These are phyloP conservation scores for Stichodactyla helianthus DNA, from an alignment of 64 coral and sea anemone species.

Conservation along the genomic window DNA sequence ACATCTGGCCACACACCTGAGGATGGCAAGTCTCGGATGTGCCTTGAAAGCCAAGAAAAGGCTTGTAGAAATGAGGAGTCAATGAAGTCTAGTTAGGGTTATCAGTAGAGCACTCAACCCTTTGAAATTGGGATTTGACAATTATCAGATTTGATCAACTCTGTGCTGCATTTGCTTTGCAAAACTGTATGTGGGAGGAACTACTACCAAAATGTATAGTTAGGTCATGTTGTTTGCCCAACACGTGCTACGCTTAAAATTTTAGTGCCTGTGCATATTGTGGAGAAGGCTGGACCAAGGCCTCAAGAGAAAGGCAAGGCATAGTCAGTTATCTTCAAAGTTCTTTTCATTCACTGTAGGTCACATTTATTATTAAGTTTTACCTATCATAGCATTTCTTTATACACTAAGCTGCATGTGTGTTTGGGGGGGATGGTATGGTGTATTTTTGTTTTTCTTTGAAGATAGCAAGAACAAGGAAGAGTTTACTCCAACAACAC, in stretches of 20 bases:
- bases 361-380: not conserved
- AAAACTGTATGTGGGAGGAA: not conserved
- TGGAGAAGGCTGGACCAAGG: not conserved
- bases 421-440: slow-evolving; percentile 2
- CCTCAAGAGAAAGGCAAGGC: slow-evolving; percentile 12
- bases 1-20: not conserved
- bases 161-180: slow-evolving; percentile 17
- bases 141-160: not conserved
- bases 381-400: not conserved
- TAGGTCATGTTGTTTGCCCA: not conserved
- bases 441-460: slow-evolving; percentile 9
- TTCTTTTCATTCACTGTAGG: not conserved
- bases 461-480: slow-evolving; percentile 17
- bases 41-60: not conserved
- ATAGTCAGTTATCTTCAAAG: not conserved
- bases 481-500: not conserved
- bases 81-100: not conserved
- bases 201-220: not conserved
- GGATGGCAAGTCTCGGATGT: not conserved
- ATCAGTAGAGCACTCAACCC: slow-evolving; percentile 21
- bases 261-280: not conserved
- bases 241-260: slow-evolving; percentile 18
- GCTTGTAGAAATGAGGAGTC: not conserved
- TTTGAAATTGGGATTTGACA: slow-evolving; percentile 3
- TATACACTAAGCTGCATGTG: not conserved